Conservation (phyloP, 2,113 vertebrate species). For the Cephalopterus ornatus region DNA sequence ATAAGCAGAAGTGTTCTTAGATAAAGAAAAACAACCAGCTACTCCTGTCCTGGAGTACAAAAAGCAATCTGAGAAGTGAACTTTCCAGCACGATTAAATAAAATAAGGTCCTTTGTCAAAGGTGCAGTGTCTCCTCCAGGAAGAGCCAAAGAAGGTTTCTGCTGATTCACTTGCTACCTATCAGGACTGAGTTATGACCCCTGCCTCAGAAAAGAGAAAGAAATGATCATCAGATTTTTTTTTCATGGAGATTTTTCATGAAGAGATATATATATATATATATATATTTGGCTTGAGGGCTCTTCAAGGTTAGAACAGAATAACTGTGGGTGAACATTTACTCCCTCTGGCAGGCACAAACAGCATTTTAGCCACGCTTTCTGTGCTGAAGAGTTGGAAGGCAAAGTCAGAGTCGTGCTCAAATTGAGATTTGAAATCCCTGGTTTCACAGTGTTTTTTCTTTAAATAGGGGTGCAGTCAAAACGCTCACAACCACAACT, state of each 20-base stretch:
- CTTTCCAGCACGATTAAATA: not conserved
- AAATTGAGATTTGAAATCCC: not conserved
- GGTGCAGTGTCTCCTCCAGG: not conserved
- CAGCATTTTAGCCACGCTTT: not conserved
- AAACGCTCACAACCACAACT: not conserved
- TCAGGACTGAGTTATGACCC: not conserved
- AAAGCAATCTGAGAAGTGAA: not conserved
- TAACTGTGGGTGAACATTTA: not conserved
- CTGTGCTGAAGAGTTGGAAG: not conserved
- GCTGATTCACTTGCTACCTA: constrained; percentile 25
- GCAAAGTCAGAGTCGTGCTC: not conserved
- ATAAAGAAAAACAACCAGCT: not conserved
- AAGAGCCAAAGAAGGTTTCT: not conserved
- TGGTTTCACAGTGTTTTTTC: not conserved
- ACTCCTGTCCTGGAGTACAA: not conserved
- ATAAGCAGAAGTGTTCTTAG: not conserved
- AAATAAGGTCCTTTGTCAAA: not conserved
- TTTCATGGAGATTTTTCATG: not conserved
- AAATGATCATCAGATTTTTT: not conserved
- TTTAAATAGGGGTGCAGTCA: not conserved
- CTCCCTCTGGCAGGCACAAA: not conserved
- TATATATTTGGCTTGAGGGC: not conserved
- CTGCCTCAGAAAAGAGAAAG: not conserved
- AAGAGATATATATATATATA: not conserved
- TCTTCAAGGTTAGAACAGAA: not conserved